phyloP scores from a whole-genome alignment of 1,140 invertebrate species.

The Pseudomyrmex gracilis region DNA sequence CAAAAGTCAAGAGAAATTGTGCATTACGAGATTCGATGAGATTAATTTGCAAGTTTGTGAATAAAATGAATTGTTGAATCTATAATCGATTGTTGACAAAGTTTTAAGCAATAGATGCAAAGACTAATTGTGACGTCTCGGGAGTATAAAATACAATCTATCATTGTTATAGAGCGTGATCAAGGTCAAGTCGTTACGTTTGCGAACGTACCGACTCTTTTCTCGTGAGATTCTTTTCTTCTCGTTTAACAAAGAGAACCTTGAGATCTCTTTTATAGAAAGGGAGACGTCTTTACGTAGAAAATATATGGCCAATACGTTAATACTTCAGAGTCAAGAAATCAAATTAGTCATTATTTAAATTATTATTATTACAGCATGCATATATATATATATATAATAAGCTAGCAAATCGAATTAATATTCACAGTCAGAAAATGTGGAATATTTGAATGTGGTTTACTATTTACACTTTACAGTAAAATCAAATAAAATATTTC shows the following conservation, averaged over 20 bases:
- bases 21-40: background rate
- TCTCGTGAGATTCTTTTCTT: slow-evolving; percentile 40
- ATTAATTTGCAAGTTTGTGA: background rate
- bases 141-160: slow-evolving; percentile 20
- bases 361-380: background rate
- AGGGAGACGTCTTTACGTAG: slow-evolving; percentile 9
- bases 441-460: background rate
- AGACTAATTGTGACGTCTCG: too few relatives aligned
- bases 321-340: slow-evolving; percentile 31
- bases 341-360: slow-evolving; percentile 31
- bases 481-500: slow-evolving; percentile 6
- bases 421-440: background rate
- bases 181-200: slow-evolving; percentile 27
- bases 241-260: slow-evolving; percentile 51
- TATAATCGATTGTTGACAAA: too few relatives aligned
- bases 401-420: background rate
- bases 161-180: background rate
- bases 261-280: slow-evolving; percentile 21
- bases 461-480: background rate
- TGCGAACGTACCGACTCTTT: slow-evolving; percentile 12
- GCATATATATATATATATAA: too few relatives aligned
- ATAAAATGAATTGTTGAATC: too few relatives aligned
- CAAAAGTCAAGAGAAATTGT: background rate
- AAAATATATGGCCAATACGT: background rate
- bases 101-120: too few relatives aligned